Conservation (phyloP, 2,797 vertebrate species). For the Nyctalus aviator region DNA sequence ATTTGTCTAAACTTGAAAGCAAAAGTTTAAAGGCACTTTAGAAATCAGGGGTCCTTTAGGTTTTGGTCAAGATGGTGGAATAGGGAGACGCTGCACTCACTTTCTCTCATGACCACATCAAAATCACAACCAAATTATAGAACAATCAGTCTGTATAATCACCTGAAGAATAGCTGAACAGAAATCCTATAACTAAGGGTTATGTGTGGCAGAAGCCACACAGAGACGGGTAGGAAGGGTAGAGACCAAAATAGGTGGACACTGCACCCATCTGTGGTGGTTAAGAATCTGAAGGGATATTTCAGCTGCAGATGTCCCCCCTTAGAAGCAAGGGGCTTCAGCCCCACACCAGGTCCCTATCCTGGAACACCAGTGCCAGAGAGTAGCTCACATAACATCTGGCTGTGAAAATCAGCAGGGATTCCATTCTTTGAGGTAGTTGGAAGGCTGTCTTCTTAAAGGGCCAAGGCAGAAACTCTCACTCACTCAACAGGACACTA, state of each 20-base stretch:
- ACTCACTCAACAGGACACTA: background rate
- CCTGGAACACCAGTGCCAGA: background rate
- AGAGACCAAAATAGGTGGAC: background rate
- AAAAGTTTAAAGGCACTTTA: constrained; percentile 15
- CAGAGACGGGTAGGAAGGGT: background rate
- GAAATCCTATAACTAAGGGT: background rate
- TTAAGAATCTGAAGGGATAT: background rate
- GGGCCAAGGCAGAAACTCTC: background rate
- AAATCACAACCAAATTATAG: background rate
- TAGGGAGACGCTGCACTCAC: background rate
- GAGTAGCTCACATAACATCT: background rate
- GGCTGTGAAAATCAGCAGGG: background rate
- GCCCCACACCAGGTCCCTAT: background rate
- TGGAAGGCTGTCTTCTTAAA: background rate
- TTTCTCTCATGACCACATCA: background rate
- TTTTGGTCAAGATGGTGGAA: background rate
- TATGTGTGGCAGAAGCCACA: background rate
- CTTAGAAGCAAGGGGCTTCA: background rate
- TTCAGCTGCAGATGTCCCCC: background rate
- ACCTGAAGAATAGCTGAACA: background rate
- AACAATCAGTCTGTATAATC: background rate
- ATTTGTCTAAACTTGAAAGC: background rate
- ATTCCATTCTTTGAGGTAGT: background rate
- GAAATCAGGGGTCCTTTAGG: background rate
- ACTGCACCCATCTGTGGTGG: background rate